Conservation (phyloP, 2,113 vertebrate species). For the Saguinus midas region DNA sequence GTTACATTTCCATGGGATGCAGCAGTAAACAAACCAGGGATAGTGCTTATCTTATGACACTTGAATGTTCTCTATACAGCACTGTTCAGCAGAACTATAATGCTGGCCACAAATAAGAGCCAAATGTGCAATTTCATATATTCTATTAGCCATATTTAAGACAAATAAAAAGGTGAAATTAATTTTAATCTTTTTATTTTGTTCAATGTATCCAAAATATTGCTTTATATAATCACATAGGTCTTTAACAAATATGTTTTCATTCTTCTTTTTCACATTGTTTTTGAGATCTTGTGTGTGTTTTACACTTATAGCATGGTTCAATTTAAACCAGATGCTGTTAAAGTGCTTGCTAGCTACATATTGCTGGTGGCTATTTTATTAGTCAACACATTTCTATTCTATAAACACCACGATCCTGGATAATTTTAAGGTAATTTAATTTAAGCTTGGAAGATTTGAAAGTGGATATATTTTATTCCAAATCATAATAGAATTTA, state of each 20-base stretch:
- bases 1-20: background rate
- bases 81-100: background rate
- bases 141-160: background rate
- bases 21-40: background rate
- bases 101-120: background rate
- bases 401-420: background rate
- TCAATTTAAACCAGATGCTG: background rate
- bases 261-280: background rate
- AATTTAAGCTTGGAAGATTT: background rate
- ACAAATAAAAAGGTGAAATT: background rate
- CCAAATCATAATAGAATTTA: background rate
- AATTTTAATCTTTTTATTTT: background rate
- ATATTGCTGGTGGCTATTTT: background rate
- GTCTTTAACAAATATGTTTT: background rate
- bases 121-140: background rate
- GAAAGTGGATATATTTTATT: background rate
- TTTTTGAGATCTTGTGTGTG: background rate
- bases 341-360: background rate
- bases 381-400: background rate
- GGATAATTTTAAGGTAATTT: background rate
- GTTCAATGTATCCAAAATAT: background rate
- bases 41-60: background rate
- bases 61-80: background rate
- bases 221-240: background rate
- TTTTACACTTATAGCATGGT: background rate